Base-by-base conservation (phyloP, 2,888 invertebrate genomes). In the Folsomia candida region DNA sequence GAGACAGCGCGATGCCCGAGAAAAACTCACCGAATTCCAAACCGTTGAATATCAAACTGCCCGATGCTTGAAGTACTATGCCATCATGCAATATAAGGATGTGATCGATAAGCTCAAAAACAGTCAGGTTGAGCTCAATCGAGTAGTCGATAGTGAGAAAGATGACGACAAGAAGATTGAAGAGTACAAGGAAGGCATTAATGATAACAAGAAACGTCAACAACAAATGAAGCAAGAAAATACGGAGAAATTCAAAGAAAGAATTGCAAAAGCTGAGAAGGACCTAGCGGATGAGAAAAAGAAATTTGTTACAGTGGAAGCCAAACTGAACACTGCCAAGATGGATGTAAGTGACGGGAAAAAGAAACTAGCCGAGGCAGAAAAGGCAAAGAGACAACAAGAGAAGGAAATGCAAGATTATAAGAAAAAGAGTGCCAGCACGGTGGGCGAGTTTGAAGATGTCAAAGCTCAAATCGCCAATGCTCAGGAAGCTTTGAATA, bases 41-140 rank as follows among this genome's bases (percentile, higher is more conserved):
- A 58, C 73, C 2, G 68, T 70, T 0, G 66, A 71, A 58, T 69
- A 69, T 4, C 73, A 74, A 65, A 66, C 73, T 6, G 70, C 72
- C 20, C 70, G 74, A 11, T 68, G 65, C 14, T 61, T 65, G 1
- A 65, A 70, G 2, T 51, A 68, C n/a, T 67, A 69, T 26, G 76
- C 77, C 2, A 28, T 71, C 27, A 68, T 64, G 3, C 58, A 67
- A 9, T 77, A 74, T 51, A 68, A 68, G 4, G 67, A 75, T 3
- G 11, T 75, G 9, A 37, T 61, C 11, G 37, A 65, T 0, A 28
- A 65, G 2, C 63, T 97, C 67, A 90, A 92, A 77, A 89, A 91
- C 74, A 97, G 98, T 82, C 86, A 94, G 54, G 85, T 94, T 68
- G 94, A 97, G 82, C 84, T 95, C 60, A 93, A 95, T 77, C 91